Evolutionary conservation across 2,888 invertebrate genomes (phyloP).

Genomic region (Kryphioiulus occultus): DNA sequence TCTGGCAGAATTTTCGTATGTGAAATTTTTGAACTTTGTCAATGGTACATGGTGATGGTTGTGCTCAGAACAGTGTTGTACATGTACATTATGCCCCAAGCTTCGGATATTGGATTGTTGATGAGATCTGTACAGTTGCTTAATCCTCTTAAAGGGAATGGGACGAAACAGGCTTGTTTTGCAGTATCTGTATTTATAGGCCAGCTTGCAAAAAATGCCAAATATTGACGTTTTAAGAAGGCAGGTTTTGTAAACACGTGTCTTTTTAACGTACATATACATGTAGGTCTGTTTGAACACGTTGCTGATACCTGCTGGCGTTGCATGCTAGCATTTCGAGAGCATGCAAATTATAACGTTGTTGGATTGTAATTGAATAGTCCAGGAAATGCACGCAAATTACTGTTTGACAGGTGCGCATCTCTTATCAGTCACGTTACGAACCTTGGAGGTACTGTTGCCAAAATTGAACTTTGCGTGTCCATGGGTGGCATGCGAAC

Average conservation of each 20-base stretch:
- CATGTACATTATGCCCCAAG: too few species aligned
- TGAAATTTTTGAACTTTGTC: too few species aligned
- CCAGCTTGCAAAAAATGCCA: neutral
- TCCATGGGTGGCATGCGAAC: neutral
- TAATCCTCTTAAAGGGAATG: constrained; percentile 16
- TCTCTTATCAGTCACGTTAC: constrained; percentile 17
- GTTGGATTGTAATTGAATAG: constrained; percentile 35
- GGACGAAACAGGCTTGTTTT: neutral
- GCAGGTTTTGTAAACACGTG: neutral
- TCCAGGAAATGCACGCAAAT: constrained; percentile 31
- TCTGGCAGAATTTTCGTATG: too few species aligned
- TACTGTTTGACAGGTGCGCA: constrained; percentile 20
- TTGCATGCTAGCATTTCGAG: neutral
- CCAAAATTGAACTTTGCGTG: neutral
- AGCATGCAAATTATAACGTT: constrained; percentile 28
- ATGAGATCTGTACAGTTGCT: neutral
- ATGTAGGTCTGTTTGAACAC: neutral
- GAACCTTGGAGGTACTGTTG: neutral
- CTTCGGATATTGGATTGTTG: neutral
- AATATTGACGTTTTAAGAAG: constrained; percentile 29
- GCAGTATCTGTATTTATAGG: neutral
- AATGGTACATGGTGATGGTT: too few species aligned
- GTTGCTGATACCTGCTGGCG: neutral
- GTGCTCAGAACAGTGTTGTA: too few species aligned
- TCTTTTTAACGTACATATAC: neutral